Percentiles rank a stretch among this genome's conserved stretches.
phyloP scores from a whole-genome alignment of 2,113 vertebrate species.

The Rhabdomys dilectus region DNA sequence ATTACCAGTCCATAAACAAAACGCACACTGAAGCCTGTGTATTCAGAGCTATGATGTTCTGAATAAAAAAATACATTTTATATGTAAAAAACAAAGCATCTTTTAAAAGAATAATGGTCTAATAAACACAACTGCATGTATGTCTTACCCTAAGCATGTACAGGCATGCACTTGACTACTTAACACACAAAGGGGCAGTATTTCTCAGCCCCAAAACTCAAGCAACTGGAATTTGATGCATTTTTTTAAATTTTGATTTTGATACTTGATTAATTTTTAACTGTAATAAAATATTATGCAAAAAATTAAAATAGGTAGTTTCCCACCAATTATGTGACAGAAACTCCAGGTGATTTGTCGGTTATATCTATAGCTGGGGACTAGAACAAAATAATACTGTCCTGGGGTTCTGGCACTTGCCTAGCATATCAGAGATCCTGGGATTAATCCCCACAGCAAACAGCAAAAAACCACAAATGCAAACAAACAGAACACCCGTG shows the following conservation, averaged over 20 bases:
- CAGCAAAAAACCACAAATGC: neutral
- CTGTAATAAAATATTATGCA: neutral
- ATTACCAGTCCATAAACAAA: slow-evolving; percentile 65
- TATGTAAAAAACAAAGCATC: slow-evolving; percentile 63
- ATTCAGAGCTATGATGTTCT: slow-evolving; percentile 65
- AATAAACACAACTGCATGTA: slow-evolving; percentile 39
- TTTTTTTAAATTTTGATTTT: neutral
- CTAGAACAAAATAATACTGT: neutral
- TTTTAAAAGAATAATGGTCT: slow-evolving; percentile 52
- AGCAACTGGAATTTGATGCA: neutral
- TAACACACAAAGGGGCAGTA: neutral
- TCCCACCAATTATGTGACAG: neutral
- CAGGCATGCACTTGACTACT: neutral
- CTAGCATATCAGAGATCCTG: neutral
- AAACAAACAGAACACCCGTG: too few relatives aligned
- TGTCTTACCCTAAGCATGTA: neutral
- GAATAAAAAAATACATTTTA: slow-evolving; percentile 61
- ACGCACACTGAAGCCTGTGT: slow-evolving; percentile 51
- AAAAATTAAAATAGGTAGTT: slow-evolving; percentile 22
- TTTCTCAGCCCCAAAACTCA: neutral
- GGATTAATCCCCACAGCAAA: neutral
- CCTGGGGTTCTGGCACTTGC: neutral
- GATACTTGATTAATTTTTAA: neutral
- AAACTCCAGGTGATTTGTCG: neutral
- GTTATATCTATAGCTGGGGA: neutral